phyloP scores from a whole-genome alignment of 1,140 invertebrate species.

The Zaprionus capensis region DNA sequence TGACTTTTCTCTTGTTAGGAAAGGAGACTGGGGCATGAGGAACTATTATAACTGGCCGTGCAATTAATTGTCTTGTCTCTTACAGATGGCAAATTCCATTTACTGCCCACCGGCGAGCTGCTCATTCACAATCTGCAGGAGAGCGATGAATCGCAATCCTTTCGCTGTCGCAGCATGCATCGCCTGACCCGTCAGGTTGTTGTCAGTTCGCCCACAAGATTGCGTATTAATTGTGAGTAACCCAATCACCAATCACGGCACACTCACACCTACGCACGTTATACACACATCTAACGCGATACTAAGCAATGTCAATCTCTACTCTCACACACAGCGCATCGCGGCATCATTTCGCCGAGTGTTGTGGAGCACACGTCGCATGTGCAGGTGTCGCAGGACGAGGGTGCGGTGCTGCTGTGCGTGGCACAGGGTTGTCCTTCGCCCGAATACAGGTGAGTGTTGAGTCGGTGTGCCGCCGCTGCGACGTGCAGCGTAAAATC shows the following conservation, averaged over 20 bases:
- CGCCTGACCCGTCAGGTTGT: conserved; percentile 90
- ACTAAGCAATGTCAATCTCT: conserved; percentile 67
- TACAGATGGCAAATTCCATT: conserved; percentile 91
- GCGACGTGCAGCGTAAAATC: conserved; percentile 48
- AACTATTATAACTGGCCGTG: neutral
- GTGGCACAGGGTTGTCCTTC: conserved; percentile 90
- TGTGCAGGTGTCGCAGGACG: conserved; percentile 89
- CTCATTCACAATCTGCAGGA: conserved; percentile 91
- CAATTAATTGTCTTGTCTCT: conserved; percentile 42
- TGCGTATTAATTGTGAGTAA: conserved; percentile 89
- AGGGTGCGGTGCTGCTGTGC: conserved; percentile 90
- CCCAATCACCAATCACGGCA: conserved; percentile 42
- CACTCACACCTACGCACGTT: conserved; percentile 20
- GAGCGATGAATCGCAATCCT: conserved; percentile 90
- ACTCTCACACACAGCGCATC: conserved; percentile 86
- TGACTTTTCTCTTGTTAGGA: neutral
- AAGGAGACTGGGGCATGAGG: too few relatives aligned
- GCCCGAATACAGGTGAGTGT: conserved; percentile 89
- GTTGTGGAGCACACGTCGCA: conserved; percentile 89
- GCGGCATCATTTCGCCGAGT: conserved; percentile 88
- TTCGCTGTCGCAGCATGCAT: conserved; percentile 92
- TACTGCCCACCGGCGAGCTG: conserved; percentile 91
- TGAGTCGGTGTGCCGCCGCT: neutral
- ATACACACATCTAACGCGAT: conserved; percentile 29
- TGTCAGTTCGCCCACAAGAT: conserved; percentile 89